Percentiles rank a stretch among this genome's conserved stretches.
Conservation (phyloP, 2,797 vertebrate species). For the Varecia variegata region DNA sequence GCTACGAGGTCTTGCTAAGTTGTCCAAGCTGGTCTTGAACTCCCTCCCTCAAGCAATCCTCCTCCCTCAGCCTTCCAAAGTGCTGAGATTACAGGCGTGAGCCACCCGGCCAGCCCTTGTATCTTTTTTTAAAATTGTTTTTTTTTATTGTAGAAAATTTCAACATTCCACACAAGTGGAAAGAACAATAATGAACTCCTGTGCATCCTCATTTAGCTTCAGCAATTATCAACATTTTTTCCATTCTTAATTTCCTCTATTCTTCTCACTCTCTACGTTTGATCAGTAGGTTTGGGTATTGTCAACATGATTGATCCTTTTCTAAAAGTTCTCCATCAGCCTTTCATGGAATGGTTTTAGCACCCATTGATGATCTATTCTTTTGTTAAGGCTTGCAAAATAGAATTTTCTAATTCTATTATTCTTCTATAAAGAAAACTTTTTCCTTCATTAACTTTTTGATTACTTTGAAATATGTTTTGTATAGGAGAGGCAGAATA, state of each 20-base stretch:
- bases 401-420: background rate
- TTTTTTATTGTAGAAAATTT: background rate
- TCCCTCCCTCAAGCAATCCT: no score
- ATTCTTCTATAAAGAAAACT: background rate
- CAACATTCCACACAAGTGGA: background rate
- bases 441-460: constrained; percentile 16
- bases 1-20: no score
- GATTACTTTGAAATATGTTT: constrained; percentile 18
- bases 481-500: background rate
- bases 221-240: background rate
- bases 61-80: no score
- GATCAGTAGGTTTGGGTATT: background rate
- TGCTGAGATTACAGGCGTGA: no score
- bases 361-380: background rate
- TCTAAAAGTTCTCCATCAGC: background rate
- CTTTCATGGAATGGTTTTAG: background rate
- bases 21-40: no score
- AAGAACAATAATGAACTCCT: background rate
- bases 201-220: background rate
- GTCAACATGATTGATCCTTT: background rate
- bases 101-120: no score
- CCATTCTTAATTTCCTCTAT: background rate
- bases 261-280: background rate
- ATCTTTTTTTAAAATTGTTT: background rate
- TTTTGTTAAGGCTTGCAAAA: background rate